Percentiles rank a stretch among this genome's conserved stretches.
phyloP scores from a whole-genome alignment of 1,140 invertebrate genomes.

The Drosophila simulans region DNA sequence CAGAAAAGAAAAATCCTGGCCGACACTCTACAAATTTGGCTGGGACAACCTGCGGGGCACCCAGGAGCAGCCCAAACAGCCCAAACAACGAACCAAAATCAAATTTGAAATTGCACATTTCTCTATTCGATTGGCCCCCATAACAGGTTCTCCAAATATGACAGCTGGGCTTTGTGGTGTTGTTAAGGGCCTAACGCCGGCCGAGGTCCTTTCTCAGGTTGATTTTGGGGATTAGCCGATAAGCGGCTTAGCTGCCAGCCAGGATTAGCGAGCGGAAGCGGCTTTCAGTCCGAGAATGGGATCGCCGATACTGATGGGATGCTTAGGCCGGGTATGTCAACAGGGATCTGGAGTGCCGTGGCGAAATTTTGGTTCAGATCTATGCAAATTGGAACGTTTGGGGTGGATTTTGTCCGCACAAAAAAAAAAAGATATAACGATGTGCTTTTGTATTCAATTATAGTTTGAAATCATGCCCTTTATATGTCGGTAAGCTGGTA shows the following conservation, averaged over 20 bases:
- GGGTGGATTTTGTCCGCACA: constrained; percentile 5
- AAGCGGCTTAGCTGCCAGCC: constrained; percentile 65
- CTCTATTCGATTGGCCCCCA: constrained; percentile 25
- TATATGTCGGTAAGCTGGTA: neutral
- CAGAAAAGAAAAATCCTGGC: constrained; percentile 46
- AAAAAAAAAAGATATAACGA: neutral
- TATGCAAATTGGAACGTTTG: constrained; percentile 9
- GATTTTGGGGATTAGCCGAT: constrained; percentile 66
- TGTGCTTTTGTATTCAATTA: neutral
- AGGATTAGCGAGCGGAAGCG: constrained; percentile 38
- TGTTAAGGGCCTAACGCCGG: constrained; percentile 56
- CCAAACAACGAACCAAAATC: constrained; percentile 8
- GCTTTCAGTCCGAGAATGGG: constrained; percentile 12
- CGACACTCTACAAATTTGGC: constrained; percentile 69
- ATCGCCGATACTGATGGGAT: constrained; percentile 20
- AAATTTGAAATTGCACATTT: constrained; percentile 46
- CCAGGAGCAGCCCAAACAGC: neutral
- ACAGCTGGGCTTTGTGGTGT: constrained; percentile 67
- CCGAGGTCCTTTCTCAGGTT: constrained; percentile 45
- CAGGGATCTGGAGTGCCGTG: constrained; percentile 15
- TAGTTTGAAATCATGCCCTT: neutral
- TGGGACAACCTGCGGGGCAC: constrained; percentile 20
- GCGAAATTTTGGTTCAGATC: neutral
- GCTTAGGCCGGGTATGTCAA: constrained; percentile 21
- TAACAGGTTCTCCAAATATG: constrained; percentile 47